Evolutionary conservation across 2,888 invertebrate species (phyloP).

Genomic region (Allolobophora icterica): DNA sequence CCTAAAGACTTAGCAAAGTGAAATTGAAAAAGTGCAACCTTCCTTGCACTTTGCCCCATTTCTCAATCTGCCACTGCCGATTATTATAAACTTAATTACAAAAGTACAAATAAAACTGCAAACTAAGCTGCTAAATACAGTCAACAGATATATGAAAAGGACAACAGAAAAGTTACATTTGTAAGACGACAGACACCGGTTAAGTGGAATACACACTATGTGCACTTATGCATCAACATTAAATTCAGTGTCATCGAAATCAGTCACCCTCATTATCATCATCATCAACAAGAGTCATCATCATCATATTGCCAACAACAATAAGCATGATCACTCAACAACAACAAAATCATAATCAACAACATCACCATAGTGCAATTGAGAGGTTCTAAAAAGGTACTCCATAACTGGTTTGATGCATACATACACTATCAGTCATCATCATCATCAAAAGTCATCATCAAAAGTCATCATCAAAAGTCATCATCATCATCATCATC

Average conservation of each 20-base stretch:
- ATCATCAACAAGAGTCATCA: no score
- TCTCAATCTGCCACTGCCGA: neutral
- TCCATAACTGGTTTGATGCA: neutral
- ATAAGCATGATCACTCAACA: no score
- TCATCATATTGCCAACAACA: no score
- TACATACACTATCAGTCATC: neutral
- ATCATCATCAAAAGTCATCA: no score
- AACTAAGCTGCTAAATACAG: neutral
- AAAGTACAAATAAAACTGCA: neutral
- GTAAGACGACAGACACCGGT: neutral
- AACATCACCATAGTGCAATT: no score
- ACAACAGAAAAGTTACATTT: neutral
- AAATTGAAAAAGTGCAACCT: neutral
- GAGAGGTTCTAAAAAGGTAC: no score
- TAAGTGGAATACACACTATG: neutral
- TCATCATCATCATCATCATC: slow-evolving; percentile 32
- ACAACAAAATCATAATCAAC: no score
- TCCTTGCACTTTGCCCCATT: neutral
- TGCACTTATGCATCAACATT: neutral
- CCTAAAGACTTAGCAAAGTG: neutral
- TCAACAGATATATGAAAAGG: neutral
- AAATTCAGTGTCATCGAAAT: neutral
- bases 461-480: no score
- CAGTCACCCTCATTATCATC: no score
- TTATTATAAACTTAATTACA: neutral